Evolutionary conservation across 2,113 vertebrate species (phyloP).

Genomic region (Lethenteron reissneri): DNA sequence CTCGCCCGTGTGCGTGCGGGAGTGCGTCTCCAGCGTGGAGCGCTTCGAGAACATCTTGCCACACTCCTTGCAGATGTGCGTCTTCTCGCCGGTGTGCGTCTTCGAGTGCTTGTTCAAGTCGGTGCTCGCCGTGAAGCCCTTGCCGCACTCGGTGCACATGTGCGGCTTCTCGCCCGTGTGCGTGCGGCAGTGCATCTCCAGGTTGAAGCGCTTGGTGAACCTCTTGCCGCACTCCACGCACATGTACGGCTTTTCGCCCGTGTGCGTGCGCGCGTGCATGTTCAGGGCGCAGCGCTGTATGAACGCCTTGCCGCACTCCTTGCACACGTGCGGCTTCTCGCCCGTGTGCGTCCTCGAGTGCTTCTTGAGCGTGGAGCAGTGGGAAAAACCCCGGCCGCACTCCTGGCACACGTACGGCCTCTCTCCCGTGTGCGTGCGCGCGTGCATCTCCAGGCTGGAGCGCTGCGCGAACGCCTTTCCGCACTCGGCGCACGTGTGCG

Average conservation of each 20-base stretch:
- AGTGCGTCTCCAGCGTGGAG: not conserved
- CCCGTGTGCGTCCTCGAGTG: too few relatives aligned
- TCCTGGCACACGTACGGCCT: too few relatives aligned
- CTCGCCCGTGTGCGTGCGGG: conserved; percentile 19
- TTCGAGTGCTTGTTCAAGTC: conserved; percentile 1
- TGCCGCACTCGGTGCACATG: not conserved
- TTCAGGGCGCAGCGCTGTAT: not conserved
- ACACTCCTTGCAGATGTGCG: not conserved
- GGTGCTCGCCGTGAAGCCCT: not conserved
- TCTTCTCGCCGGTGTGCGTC: conserved; percentile 1
- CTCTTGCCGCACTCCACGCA: not conserved
- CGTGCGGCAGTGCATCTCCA: not conserved
- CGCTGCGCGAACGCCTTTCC: too few relatives aligned
- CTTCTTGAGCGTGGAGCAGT: too few relatives aligned
- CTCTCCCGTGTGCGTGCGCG: too few relatives aligned
- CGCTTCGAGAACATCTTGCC: not conserved
- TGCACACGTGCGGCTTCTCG: not conserved
- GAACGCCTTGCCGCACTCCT: conserved; percentile 1
- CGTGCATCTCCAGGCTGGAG: too few relatives aligned
- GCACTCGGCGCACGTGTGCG: too few relatives aligned
- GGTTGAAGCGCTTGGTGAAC: not conserved
- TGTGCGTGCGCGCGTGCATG: not conserved
- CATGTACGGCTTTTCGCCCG: not conserved
- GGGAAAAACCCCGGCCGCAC: too few relatives aligned
- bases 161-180: conserved; percentile 3